Evolutionary conservation across 64 coral and sea anemone species (phyloP).

Genomic region (Porites lutea): DNA sequence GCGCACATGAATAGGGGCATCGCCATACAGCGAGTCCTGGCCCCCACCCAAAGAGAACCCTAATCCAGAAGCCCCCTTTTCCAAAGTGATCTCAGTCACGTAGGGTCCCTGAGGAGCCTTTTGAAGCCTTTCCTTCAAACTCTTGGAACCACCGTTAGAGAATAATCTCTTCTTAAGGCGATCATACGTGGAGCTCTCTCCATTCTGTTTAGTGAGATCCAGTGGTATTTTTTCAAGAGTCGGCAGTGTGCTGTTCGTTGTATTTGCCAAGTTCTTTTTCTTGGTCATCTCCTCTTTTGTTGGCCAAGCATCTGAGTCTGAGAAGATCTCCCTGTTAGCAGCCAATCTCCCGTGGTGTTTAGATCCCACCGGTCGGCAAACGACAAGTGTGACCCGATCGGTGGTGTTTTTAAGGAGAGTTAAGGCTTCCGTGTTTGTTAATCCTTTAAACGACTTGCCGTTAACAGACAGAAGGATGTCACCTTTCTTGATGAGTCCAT

Average conservation of each 20-base stretch:
- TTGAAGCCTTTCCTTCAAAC: slow-evolving; percentile 69
- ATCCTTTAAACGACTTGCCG: slow-evolving; percentile 84
- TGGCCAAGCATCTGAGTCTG: slow-evolving; percentile 83
- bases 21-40: slow-evolving; percentile 93
- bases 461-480: slow-evolving; percentile 95
- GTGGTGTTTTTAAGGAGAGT: slow-evolving; percentile 82
- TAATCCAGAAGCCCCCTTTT: slow-evolving; percentile 87
- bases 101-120: slow-evolving; percentile 60
- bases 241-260: slow-evolving; percentile 17
- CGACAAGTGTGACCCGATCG: slow-evolving; percentile 69
- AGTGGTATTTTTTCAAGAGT: slow-evolving; percentile 72
- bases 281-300: slow-evolving; percentile 67
- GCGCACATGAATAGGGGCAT: slow-evolving; percentile 90
- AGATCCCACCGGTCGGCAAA: slow-evolving; percentile 62
- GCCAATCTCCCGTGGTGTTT: neutral
- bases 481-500: slow-evolving; percentile 84
- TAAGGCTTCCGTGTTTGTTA: slow-evolving; percentile 75
- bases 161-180: slow-evolving; percentile 84
- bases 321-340: neutral
- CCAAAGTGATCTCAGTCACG: slow-evolving; percentile 64
- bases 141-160: slow-evolving; percentile 75
- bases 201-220: slow-evolving; percentile 39
- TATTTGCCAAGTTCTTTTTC: slow-evolving; percentile 67
- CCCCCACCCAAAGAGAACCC: slow-evolving; percentile 95
- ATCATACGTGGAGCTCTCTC: slow-evolving; percentile 65